A percentile compares a stretch with the other conserved stretches of the same genome.
phyloP scores from a whole-genome alignment of 2,888 invertebrate genomes.

The Cyclophora punctaria region DNA sequence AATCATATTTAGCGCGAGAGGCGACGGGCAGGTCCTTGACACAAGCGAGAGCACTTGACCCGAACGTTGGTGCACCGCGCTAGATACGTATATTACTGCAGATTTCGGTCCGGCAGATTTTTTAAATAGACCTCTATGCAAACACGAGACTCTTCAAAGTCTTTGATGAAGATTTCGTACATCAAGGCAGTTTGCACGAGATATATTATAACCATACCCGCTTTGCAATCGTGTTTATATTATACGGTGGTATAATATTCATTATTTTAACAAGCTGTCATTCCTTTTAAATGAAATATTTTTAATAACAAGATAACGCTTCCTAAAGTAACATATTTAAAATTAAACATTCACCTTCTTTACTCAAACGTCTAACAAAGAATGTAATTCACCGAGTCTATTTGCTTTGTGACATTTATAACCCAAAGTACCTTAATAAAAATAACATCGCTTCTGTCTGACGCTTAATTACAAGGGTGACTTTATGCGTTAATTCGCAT shows the following conservation, averaged over 20 bases:
- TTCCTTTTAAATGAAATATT: no score
- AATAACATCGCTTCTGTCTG: constrained; percentile 35
- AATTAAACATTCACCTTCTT: neutral
- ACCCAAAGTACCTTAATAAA: constrained; percentile 37
- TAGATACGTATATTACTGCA: constrained; percentile 22
- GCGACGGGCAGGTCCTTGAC: constrained; percentile 23
- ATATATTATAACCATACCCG: no score
- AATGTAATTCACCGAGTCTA: constrained; percentile 29
- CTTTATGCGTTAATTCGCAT: constrained; percentile 31
- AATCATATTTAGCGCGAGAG: constrained; percentile 14
- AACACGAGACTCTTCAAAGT: neutral
- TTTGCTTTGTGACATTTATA: constrained; percentile 37
- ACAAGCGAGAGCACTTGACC: constrained; percentile 22
- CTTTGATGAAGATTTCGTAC: no score
- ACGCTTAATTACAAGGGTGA: constrained; percentile 36
- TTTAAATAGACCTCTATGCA: neutral
- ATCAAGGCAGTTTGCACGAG: no score
- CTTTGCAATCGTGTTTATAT: no score
- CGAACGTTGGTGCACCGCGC: constrained; percentile 16
- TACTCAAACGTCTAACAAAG: constrained; percentile 22
- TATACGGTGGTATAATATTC: no score
- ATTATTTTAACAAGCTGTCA: no score
- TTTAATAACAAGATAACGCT: no score
- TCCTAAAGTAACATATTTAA: no score
- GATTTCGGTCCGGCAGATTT: constrained; percentile 5